phyloP scores from a whole-genome alignment of 2,797 vertebrate species.

The Sebastes steindachneri region DNA sequence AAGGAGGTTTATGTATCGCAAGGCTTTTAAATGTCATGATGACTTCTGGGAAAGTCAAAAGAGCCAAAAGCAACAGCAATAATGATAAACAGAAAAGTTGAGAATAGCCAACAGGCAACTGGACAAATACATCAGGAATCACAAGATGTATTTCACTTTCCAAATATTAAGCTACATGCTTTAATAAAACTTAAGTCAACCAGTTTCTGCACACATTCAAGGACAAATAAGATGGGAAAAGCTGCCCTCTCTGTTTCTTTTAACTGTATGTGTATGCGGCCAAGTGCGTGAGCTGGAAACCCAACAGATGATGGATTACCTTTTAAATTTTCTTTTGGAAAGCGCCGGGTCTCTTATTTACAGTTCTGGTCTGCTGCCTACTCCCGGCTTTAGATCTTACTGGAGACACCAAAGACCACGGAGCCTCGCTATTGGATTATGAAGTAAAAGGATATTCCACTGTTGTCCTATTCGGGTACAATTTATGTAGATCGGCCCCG shows the following conservation, averaged over 20 bases:
- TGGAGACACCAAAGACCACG: slow-evolving; percentile 51
- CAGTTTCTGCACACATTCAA: neutral
- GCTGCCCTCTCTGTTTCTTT: neutral
- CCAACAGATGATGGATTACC: slow-evolving; percentile 51
- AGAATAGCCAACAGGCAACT: neutral
- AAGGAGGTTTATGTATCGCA: neutral
- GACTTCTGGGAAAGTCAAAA: slow-evolving; percentile 8
- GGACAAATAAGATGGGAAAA: slow-evolving; percentile 3
- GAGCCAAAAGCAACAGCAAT: neutral
- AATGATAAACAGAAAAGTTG: neutral
- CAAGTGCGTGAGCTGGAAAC: slow-evolving; percentile 36
- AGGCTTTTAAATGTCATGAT: slow-evolving; percentile 15
- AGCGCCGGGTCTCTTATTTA: slow-evolving; percentile 48
- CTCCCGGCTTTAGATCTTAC: slow-evolving; percentile 49
- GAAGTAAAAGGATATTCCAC: slow-evolving; percentile 67
- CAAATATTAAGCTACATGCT: slow-evolving; percentile 1
- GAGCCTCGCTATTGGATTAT: slow-evolving; percentile 64
- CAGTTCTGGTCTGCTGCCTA: slow-evolving; percentile 60
- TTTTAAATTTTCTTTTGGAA: slow-evolving; percentile 38
- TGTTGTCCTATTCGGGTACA: slow-evolving; percentile 44
- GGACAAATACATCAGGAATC: neutral
- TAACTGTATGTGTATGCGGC: neutral
- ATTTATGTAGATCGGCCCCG: slow-evolving; percentile 46
- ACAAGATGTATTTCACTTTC: neutral
- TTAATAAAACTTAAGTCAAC: neutral